phyloP scores from a whole-genome alignment of 2,113 vertebrate species.

The Pseudorectes ferrugineus region DNA sequence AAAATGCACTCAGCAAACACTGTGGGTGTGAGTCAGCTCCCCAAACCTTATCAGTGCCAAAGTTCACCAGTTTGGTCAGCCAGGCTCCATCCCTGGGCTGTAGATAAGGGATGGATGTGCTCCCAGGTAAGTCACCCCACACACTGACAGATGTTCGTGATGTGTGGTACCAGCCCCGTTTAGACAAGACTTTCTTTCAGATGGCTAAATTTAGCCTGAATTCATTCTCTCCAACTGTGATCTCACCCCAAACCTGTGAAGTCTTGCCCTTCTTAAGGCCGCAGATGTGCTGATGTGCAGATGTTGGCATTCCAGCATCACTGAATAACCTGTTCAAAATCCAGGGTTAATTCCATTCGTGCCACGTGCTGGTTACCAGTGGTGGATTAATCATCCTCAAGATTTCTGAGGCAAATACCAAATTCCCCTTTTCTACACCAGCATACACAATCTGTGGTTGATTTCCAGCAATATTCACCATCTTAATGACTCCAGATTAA shows the following conservation, averaged over 20 bases:
- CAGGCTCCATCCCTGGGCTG: background rate
- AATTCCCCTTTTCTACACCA: background rate
- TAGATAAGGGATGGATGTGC: background rate
- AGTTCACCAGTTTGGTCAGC: background rate
- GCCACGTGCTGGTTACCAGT: background rate
- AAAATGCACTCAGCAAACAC: background rate
- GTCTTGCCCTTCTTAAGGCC: background rate
- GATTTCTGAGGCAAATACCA: background rate
- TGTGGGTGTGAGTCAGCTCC: background rate
- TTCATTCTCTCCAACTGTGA: background rate
- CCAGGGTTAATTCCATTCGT: background rate
- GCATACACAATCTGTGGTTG: background rate
- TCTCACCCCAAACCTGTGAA: constrained; percentile 34
- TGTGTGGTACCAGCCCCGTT: background rate
- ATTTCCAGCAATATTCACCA: background rate
- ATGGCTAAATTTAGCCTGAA: constrained; percentile 35
- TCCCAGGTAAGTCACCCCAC: background rate
- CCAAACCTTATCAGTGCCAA: background rate
- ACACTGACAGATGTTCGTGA: background rate
- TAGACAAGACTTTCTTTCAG: background rate
- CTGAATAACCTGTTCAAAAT: background rate
- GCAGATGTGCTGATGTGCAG: background rate
- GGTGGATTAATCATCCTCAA: background rate
- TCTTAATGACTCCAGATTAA: background rate
- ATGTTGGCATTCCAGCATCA: constrained; percentile 1